Evolutionary conservation across 2,888 invertebrate genomes (phyloP).

Genomic region (Pilophorus perplexus): DNA sequence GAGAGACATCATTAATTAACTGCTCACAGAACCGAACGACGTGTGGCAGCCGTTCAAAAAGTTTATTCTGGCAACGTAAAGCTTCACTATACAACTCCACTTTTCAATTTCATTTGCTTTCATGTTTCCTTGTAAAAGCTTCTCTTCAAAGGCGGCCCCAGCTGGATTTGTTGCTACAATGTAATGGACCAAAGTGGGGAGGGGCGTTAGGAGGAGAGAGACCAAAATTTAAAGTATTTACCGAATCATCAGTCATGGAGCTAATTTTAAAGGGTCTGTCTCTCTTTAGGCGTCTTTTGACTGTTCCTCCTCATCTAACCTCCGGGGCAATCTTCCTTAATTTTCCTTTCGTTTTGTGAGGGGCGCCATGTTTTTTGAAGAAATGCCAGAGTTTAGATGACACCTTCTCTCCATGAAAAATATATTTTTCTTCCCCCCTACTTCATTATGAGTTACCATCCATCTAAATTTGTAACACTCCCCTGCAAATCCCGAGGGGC

Average conservation of each 20-base stretch:
- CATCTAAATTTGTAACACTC: not conserved
- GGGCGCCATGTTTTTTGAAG: slow-evolving; percentile 13
- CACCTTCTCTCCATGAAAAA: slow-evolving; percentile 1
- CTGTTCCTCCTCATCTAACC: slow-evolving; percentile 23
- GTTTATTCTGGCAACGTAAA: not conserved
- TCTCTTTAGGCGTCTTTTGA: not conserved
- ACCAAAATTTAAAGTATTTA: slow-evolving; percentile 17
- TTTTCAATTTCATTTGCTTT: not conserved
- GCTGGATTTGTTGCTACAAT: not conserved
- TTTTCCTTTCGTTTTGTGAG: slow-evolving; percentile 6
- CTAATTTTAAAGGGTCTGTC: slow-evolving; percentile 15
- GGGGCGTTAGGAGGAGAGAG: not conserved
- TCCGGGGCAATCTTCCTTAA: slow-evolving; percentile 23
- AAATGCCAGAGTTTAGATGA: not conserved
- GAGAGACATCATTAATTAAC: slow-evolving; percentile 34
- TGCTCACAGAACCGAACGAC: slow-evolving; percentile 32
- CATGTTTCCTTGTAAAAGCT: not conserved
- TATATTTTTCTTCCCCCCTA: not conserved
- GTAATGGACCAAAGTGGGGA: not conserved
- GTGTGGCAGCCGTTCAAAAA: slow-evolving; percentile 39
- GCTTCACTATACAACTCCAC: not conserved
- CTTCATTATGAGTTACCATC: slow-evolving; percentile 1
- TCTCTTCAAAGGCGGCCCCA: not conserved
- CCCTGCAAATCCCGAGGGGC: too few species aligned
- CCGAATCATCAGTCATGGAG: slow-evolving; percentile 22